Evolutionary conservation across 2,888 invertebrate species (phyloP).

Genomic region (Orthonevra nobilis): DNA sequence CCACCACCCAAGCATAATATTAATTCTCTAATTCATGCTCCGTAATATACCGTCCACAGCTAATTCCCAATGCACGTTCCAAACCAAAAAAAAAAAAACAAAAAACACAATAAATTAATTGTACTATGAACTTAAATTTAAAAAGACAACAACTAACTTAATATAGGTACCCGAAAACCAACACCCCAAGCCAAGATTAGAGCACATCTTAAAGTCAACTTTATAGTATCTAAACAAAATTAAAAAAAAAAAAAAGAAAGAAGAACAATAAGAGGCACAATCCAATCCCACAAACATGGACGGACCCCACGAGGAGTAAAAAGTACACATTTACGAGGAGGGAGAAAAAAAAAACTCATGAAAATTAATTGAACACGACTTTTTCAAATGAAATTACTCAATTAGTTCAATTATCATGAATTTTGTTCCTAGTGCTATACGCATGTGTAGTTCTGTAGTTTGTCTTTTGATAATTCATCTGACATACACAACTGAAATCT

Average conservation of each 20-base stretch:
- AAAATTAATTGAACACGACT: conserved; percentile 73
- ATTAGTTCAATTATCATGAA: conserved; percentile 73
- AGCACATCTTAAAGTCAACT: not conserved
- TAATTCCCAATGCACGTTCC: conserved; percentile 44
- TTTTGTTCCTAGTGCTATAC: conserved; percentile 65
- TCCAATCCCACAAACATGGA: too few species aligned
- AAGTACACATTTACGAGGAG: too few species aligned
- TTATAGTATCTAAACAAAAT: too few species aligned
- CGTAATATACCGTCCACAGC: conserved; percentile 30
- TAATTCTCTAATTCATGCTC: conserved; percentile 22
- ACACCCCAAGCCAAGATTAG: conserved; percentile 13
- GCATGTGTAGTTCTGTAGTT: conserved; percentile 54
- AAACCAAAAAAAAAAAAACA: too few species aligned
- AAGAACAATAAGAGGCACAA: conserved; percentile 29
- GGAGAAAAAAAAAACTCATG: conserved; percentile 46
- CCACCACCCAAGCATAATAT: conserved; percentile 30
- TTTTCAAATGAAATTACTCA: conserved; percentile 73
- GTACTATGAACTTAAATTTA: conserved; percentile 39
- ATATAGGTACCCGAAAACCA: too few species aligned
- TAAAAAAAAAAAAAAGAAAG: conserved; percentile 29
- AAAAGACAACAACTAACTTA: conserved; percentile 29
- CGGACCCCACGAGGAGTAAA: too few species aligned
- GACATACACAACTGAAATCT: conserved; percentile 45
- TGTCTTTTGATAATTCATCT: conserved; percentile 69
- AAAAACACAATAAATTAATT: conserved; percentile 22